Evolutionary conservation across 2,797 vertebrate genomes (phyloP).

Genomic region (Cynopterus sphinx): DNA sequence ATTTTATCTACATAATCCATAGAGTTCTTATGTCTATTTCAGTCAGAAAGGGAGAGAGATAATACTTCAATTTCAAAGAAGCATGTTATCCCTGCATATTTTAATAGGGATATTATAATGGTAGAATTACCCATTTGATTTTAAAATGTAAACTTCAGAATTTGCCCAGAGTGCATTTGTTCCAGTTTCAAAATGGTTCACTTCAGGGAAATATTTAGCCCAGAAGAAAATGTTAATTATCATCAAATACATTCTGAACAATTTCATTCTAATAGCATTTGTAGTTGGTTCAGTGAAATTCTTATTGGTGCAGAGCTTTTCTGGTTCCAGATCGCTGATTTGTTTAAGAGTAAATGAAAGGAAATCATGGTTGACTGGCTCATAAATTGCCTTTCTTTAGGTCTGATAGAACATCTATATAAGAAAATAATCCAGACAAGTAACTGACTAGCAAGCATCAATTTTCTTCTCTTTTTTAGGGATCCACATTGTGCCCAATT

Average conservation of each 20-base stretch:
- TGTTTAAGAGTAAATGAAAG: constrained; percentile 69
- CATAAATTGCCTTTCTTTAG: constrained; percentile 21
- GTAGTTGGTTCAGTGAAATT: constrained; percentile 58
- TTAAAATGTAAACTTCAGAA: constrained; percentile 41
- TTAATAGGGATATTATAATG: background rate
- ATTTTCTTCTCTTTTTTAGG: background rate
- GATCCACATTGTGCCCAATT: background rate
- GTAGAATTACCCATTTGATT: constrained; percentile 29
- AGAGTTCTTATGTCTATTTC: background rate
- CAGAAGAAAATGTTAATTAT: constrained; percentile 70
- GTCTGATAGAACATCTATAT: constrained; percentile 23
- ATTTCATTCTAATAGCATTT: constrained; percentile 69
- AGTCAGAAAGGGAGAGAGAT: background rate
- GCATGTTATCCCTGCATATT: background rate
- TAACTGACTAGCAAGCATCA: background rate
- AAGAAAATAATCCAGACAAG: constrained; percentile 38
- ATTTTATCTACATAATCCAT: background rate
- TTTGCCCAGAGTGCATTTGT: constrained; percentile 48
- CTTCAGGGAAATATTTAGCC: constrained; percentile 58
- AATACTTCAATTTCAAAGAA: background rate
- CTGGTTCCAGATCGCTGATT: constrained; percentile 62
- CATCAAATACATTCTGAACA: constrained; percentile 47
- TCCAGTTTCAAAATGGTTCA: constrained; percentile 54
- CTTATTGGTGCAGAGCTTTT: constrained; percentile 57
- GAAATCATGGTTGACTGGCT: background rate